Conservation (phyloP, 2,113 vertebrate species). For the Xenotilapia flavipinnis region DNA sequence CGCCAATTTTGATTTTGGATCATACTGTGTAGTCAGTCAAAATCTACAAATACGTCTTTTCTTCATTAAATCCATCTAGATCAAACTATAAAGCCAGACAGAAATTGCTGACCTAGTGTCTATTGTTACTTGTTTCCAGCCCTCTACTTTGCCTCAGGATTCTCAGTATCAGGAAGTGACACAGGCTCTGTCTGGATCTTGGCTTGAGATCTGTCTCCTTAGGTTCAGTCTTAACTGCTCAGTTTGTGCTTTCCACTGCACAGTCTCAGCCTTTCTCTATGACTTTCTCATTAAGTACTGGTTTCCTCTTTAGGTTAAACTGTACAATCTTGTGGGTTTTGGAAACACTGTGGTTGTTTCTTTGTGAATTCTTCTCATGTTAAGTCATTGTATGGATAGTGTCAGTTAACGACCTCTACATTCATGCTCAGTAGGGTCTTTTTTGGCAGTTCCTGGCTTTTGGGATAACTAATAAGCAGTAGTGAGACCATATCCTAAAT, state of each 20-base stretch:
- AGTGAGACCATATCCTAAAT: slow-evolving; percentile 38
- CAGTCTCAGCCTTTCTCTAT: not conserved
- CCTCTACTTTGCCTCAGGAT: not conserved
- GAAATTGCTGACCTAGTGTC: slow-evolving; percentile 17
- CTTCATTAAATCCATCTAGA: not conserved
- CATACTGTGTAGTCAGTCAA: not conserved
- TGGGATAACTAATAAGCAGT: slow-evolving; percentile 34
- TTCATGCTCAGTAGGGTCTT: slow-evolving; percentile 32
- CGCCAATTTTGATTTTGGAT: not conserved
- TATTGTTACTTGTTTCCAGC: not conserved
- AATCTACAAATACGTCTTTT: not conserved
- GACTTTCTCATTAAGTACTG: slow-evolving; percentile 6
- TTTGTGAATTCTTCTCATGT: slow-evolving; percentile 48
- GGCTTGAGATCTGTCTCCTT: slow-evolving; percentile 14
- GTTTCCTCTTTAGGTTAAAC: slow-evolving; percentile 2
- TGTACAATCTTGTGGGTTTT: slow-evolving; percentile 14
- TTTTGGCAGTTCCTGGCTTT: not conserved
- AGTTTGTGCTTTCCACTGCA: not conserved
- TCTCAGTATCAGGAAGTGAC: slow-evolving; percentile 43
- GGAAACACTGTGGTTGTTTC: slow-evolving; percentile 12
- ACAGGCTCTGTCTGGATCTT: slow-evolving; percentile 18
- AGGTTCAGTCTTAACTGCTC: slow-evolving; percentile 6
- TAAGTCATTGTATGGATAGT: slow-evolving; percentile 65
- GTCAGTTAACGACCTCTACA: slow-evolving; percentile 48
- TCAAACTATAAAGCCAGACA: not conserved